These are phyloP conservation scores for Melanotaenia boesemani DNA, from an alignment of 2,797 vertebrate genomes.

Conservation along the genomic window DNA sequence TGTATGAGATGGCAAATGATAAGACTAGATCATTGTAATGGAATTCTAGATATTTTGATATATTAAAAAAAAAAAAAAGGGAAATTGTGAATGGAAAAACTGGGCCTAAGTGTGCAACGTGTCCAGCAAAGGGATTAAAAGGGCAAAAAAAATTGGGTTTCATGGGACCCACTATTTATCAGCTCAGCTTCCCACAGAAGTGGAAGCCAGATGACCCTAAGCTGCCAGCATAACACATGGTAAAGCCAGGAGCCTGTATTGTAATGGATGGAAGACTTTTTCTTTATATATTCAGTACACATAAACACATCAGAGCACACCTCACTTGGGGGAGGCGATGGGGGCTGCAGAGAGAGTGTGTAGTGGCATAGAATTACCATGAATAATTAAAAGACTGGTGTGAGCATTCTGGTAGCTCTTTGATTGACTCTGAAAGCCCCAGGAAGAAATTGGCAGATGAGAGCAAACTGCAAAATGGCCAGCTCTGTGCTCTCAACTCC, in stretches of 20 bases:
- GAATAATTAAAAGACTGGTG: conserved; percentile 86
- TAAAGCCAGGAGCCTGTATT: conserved; percentile 69
- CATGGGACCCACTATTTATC: conserved; percentile 67
- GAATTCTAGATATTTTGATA: conserved; percentile 42
- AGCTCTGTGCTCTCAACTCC: conserved; percentile 77
- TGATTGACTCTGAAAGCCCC: conserved; percentile 83
- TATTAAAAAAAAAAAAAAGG: conserved; percentile 3
- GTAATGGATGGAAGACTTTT: conserved; percentile 67
- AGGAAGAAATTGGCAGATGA: conserved; percentile 83
- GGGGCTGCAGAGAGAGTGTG: conserved; percentile 76
- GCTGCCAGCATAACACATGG: conserved; percentile 63
- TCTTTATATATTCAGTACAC: conserved; percentile 78
- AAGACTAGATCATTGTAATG: conserved; percentile 15
- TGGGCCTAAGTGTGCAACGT: conserved; percentile 47
- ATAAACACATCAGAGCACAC: conserved; percentile 81
- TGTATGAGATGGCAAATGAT: not conserved
- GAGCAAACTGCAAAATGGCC: conserved; percentile 82
- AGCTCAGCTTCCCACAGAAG: conserved; percentile 65
- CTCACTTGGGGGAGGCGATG: conserved; percentile 73
- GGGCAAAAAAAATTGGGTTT: conserved; percentile 54
- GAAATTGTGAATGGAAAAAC: conserved; percentile 44
- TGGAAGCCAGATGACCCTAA: conserved; percentile 70
- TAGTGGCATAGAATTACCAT: conserved; percentile 79
- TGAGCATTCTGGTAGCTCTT: conserved; percentile 83
- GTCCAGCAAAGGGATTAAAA: conserved; percentile 62